Base-by-base conservation (phyloP, 2,888 invertebrate genomes). In the Apoda limacodes region DNA sequence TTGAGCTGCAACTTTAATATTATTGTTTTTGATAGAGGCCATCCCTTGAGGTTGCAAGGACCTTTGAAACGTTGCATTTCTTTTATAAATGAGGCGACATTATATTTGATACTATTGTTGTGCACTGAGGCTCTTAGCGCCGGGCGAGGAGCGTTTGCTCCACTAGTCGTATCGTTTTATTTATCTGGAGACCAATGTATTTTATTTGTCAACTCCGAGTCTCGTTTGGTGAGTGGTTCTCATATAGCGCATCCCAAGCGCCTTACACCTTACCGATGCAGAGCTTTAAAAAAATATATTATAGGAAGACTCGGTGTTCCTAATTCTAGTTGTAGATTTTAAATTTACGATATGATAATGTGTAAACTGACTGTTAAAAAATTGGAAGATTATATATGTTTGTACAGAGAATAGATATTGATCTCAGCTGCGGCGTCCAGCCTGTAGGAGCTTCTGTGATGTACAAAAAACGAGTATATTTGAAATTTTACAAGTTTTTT, bases 401-500 rank as follows among this genome's bases (percentile, higher is more conserved):
- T 71, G 69, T 70, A 72, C 66, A 74, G 72, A 71, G 54, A 64
- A 51, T 71, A 68, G 61, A 55, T 69, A 63, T 60, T 75, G 76
- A 76, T 76, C 76, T 76, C 76, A 75, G 67, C 71, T 71, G 76
- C 68, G 72, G 68, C 52, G 55, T 52, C 47, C 55, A 45, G 53
- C 52, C 50, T 55, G 53, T 52, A 58, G 60, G 65, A 67, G 63
- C 60, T 71, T 71, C 76, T 80, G 80, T 80, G 75, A 81, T 82
- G 78, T 80, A 80, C 78, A 78, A 78, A 75, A 62, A 51, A 68
- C 56, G 60, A 71, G 68, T 66, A 78, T 78, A 76, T 78, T 76
- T 78, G 70, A 70, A 68, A 70, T 74, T 72, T 76, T 78, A 80
- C 76, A 78, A 76, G 72, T 72, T 76, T 80, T 75, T 80, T 75